These are phyloP conservation scores for Heliconius hermathena DNA, from an alignment of 1,140 invertebrate species.

Conservation along the genomic window DNA sequence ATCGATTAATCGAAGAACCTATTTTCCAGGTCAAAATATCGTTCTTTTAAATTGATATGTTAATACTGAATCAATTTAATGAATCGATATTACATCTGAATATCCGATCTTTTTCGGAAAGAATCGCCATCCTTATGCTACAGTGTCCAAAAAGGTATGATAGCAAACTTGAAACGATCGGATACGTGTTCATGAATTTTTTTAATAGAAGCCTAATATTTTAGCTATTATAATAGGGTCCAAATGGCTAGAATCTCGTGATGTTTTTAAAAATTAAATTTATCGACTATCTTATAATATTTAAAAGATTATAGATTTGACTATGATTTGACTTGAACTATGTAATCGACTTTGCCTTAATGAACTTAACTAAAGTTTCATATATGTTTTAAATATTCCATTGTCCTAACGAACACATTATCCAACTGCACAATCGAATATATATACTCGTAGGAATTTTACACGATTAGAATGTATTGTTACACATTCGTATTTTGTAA, in stretches of 20 bases:
- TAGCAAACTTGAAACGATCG: conserved; percentile 28
- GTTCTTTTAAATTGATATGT: too few relatives aligned
- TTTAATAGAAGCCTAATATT: conserved; percentile 25
- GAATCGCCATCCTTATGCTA: background rate
- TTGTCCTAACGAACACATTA: background rate
- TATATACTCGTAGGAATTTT: background rate
- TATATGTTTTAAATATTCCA: background rate
- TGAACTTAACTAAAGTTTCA: conserved; percentile 22
- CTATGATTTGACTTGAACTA: too few relatives aligned
- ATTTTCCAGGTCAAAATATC: too few relatives aligned
- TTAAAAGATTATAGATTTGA: background rate
- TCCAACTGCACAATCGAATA: background rate
- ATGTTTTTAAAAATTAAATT: conserved; percentile 19
- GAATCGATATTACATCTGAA: too few relatives aligned
- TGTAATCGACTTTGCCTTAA: conserved; percentile 32
- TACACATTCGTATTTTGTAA: conserved; percentile 20
- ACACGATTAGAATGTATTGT: conserved; percentile 1
- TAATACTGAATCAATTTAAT: too few relatives aligned
- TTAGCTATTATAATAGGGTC: conserved; percentile 37
- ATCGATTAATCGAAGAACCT: too few relatives aligned
- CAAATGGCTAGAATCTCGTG: conserved; percentile 39
- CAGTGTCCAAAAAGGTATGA: background rate
- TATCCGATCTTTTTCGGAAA: too few relatives aligned
- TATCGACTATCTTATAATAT: conserved; percentile 12
- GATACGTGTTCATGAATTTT: conserved; percentile 30